Conservation (phyloP, 2,888 invertebrate genomes). For the Cephus rjabovi region DNA sequence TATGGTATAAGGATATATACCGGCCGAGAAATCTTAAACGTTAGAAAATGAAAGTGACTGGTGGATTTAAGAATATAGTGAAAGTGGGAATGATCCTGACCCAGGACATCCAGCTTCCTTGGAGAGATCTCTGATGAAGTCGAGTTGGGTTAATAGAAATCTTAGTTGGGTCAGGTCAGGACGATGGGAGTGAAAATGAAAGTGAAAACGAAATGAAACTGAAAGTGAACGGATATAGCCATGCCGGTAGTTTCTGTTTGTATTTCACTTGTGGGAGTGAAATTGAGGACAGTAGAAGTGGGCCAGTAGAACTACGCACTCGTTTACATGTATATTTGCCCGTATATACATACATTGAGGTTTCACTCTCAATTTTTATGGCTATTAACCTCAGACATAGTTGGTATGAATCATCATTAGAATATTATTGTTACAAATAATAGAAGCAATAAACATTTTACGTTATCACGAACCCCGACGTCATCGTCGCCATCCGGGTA, state of each 20-base stretch:
- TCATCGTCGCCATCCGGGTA: neutral
- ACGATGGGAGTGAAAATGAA: conserved; percentile 32
- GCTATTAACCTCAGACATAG: neutral
- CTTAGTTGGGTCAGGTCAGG: conserved; percentile 39
- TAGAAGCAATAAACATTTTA: neutral
- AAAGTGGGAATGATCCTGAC: conserved; percentile 43
- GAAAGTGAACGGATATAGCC: conserved; percentile 14
- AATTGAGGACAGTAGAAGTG: conserved; percentile 40
- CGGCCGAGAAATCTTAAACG: conserved; percentile 25
- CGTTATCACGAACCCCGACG: neutral
- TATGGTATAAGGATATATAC: neutral
- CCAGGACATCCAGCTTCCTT: conserved; percentile 33
- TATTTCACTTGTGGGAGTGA: conserved; percentile 28
- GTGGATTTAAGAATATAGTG: conserved; percentile 19
- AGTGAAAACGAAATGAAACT: conserved; percentile 41
- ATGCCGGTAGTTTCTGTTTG: neutral
- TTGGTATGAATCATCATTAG: neutral
- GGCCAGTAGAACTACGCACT: conserved; percentile 33
- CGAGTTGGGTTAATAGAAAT: conserved; percentile 36
- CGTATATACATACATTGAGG: neutral
- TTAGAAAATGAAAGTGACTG: conserved; percentile 31
- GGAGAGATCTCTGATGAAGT: conserved; percentile 29
- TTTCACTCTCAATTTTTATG: conserved; percentile 22
- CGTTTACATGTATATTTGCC: conserved; percentile 11
- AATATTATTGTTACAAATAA: neutral